Percentiles rank a stretch among this genome's conserved stretches.
Evolutionary conservation across 2,888 invertebrate species (phyloP).

Genomic region (Parnassius smintheus): DNA sequence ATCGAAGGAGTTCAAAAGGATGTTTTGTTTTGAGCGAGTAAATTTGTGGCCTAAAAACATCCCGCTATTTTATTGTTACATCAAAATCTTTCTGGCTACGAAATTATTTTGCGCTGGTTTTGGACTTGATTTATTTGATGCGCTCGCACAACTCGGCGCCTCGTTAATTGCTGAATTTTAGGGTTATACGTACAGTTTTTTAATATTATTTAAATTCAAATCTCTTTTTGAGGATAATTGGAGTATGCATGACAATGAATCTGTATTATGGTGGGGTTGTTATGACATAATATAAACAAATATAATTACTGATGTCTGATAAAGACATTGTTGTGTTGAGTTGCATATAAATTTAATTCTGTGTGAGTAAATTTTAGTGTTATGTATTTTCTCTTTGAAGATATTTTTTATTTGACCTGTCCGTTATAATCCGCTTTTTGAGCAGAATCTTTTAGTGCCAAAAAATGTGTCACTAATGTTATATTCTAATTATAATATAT

Average conservation of each 20-base stretch:
- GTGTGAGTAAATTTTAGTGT: not conserved
- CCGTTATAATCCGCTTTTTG: not conserved
- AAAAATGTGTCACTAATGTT: not conserved
- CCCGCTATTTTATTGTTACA: conserved; percentile 61
- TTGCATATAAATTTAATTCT: not conserved
- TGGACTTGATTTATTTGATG: conserved; percentile 51
- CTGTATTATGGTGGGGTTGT: not conserved
- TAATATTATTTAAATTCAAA: conserved; percentile 21
- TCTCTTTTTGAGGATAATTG: conserved; percentile 14
- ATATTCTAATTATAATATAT: too few relatives aligned
- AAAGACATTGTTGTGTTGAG: not conserved
- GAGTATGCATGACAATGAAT: conserved; percentile 3
- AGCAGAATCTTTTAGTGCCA: not conserved
- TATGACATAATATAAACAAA: not conserved
- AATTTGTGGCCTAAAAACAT: conserved; percentile 61
- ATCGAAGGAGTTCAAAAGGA: conserved; percentile 50
- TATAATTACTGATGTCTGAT: not conserved
- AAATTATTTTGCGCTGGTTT: conserved; percentile 60
- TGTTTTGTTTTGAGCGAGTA: conserved; percentile 52
- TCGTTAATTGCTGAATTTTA: conserved; percentile 46
- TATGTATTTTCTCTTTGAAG: not conserved
- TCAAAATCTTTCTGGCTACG: conserved; percentile 52
- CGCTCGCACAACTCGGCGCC: conserved; percentile 36
- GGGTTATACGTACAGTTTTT: conserved; percentile 34
- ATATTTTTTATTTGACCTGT: not conserved